These are phyloP conservation scores for Xiphydria camelus DNA, from an alignment of 2,888 invertebrate genomes.

Conservation along the genomic window DNA sequence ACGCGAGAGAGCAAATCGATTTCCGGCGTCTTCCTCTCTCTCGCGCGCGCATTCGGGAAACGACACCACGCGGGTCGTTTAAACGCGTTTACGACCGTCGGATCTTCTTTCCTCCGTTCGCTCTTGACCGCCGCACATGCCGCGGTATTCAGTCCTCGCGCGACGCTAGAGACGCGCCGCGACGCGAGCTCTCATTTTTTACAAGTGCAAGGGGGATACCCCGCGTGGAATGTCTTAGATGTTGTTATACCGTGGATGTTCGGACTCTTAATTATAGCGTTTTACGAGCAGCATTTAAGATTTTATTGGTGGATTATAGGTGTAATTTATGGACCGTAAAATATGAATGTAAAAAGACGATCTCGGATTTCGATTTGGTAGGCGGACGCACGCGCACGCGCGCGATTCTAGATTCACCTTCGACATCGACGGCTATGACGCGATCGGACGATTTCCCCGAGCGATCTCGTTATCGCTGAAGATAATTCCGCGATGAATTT, in stretches of 20 bases:
- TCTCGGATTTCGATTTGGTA: slow-evolving; percentile 30
- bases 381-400: slow-evolving; percentile 15
- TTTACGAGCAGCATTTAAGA: slow-evolving; percentile 29
- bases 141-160: too few relatives aligned
- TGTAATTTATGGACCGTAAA: slow-evolving; percentile 40
- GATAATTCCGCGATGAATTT: too few relatives aligned
- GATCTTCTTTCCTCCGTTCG: neutral
- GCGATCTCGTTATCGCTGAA: too few relatives aligned
- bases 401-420: too few relatives aligned
- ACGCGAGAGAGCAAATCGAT: slow-evolving; percentile 2
- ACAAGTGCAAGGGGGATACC: neutral
- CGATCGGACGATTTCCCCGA: too few relatives aligned
- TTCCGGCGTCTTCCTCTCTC: neutral
- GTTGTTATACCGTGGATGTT: slow-evolving; percentile 2
- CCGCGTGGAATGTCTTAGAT: slow-evolving; percentile 1
- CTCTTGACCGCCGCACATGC: too few relatives aligned
- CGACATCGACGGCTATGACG: too few relatives aligned
- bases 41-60: too few relatives aligned
- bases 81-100: neutral
- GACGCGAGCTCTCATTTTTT: too few relatives aligned
- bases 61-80: too few relatives aligned
- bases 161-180: too few relatives aligned
- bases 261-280: slow-evolving; percentile 33
- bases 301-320: slow-evolving; percentile 35
- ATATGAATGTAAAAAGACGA: slow-evolving; percentile 18